These are phyloP conservation scores for Acanthornis magna DNA, from an alignment of 2,797 vertebrate genomes.

Conservation along the genomic window DNA sequence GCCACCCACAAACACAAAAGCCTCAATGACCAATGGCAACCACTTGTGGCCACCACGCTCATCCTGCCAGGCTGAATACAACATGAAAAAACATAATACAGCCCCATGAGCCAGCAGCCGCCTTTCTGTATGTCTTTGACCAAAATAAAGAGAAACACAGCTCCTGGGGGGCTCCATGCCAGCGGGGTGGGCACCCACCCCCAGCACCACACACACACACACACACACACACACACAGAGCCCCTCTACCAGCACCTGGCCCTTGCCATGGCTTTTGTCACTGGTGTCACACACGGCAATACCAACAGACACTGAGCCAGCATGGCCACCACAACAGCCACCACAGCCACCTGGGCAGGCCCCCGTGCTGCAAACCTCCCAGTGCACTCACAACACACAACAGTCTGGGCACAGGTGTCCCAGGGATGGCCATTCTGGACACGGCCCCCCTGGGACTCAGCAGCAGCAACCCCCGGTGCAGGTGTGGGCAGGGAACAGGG, in stretches of 20 bases:
- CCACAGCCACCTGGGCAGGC: not conserved
- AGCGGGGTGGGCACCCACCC: not conserved
- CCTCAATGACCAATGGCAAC: not conserved
- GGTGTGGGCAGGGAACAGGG: not conserved
- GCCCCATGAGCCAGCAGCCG: not conserved
- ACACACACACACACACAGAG: not conserved
- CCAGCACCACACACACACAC: not conserved
- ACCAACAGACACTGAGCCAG: not conserved
- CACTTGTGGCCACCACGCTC: not conserved
- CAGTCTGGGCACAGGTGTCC: not conserved
- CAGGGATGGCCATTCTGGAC: not conserved
- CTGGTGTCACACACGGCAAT: not conserved
- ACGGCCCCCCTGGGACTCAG: not conserved
- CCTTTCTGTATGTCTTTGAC: not conserved
- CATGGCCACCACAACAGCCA: accelerated
- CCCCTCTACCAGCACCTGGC: not conserved
- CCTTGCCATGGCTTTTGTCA: not conserved
- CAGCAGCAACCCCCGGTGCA: not conserved
- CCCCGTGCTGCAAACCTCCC: not conserved
- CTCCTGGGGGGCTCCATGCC: not conserved
- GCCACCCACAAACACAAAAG: not conserved
- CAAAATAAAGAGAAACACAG: conserved; percentile 1
- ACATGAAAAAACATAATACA: conserved; percentile 13
- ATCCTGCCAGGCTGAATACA: not conserved
- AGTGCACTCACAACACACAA: not conserved